Conservation (phyloP, 2,797 vertebrate species). For the Micrastur ruficollis region DNA sequence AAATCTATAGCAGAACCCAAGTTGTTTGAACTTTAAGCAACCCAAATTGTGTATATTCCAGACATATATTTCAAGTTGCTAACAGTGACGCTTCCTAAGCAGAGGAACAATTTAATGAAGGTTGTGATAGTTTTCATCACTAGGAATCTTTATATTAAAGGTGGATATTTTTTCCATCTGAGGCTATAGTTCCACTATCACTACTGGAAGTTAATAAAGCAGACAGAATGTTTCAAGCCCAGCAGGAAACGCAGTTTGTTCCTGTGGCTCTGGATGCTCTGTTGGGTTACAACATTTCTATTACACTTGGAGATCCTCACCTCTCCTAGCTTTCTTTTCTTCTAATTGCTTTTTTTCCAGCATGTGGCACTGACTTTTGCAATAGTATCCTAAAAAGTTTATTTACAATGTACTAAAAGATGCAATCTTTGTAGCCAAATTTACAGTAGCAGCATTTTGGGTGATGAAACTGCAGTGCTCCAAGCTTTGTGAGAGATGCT, state of each 20-base stretch:
- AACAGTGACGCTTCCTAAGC: neutral
- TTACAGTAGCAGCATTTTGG: neutral
- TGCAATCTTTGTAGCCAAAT: neutral
- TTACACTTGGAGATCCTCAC: neutral
- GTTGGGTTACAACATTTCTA: neutral
- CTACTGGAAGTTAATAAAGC: conserved; percentile 2
- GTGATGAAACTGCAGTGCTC: neutral
- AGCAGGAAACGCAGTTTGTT: neutral
- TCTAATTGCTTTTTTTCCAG: conserved; percentile 19
- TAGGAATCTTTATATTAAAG: neutral
- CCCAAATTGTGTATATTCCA: neutral
- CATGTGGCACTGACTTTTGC: neutral
- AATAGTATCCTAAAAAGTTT: neutral
- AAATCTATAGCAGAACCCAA: neutral
- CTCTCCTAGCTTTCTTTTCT: neutral
- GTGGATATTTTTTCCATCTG: neutral
- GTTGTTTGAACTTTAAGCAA: neutral
- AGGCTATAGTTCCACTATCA: neutral
- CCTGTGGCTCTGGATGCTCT: neutral
- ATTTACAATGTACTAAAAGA: conserved; percentile 35
- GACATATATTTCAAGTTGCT: neutral
- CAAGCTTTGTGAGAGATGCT: neutral
- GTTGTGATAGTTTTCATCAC: neutral
- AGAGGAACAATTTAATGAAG: neutral
- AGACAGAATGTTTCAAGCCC: neutral